Conservation (phyloP, 2,888 invertebrate genomes). For the Allacma fusca region DNA sequence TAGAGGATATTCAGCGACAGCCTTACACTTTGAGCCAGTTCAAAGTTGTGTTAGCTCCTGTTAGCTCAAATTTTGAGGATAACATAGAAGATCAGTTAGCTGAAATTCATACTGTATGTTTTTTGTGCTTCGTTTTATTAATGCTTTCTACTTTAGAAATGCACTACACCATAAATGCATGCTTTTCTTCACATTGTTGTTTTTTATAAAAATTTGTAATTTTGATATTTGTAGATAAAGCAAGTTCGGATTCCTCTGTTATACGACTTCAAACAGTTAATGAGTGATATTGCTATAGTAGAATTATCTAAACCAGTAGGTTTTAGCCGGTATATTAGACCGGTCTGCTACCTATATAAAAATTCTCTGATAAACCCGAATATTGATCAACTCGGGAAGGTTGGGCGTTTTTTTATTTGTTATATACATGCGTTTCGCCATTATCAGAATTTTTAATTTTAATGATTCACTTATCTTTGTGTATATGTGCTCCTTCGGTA, state of each 20-base stretch:
- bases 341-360: conserved; percentile 21
- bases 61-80: conserved; percentile 20
- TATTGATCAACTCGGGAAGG: conserved; percentile 28
- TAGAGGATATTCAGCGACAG: neutral
- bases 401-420: no score
- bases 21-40: conserved; percentile 4
- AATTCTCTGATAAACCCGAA: neutral
- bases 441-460: neutral
- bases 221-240: neutral
- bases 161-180: no score
- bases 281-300: conserved; percentile 23
- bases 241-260: neutral
- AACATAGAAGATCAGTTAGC: conserved; percentile 3
- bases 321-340: conserved; percentile 6
- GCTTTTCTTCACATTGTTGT: neutral
- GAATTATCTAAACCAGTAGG: neutral
- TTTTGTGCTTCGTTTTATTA: neutral
- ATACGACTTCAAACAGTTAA: neutral
- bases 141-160: no score
- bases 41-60: conserved; percentile 23
- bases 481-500: neutral
- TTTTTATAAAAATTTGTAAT: neutral
- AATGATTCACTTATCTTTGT: neutral
- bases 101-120: neutral
- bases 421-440: neutral